Percentiles rank a stretch among this genome's conserved stretches.
These are phyloP conservation scores for Timandra comae DNA, from an alignment of 2,888 invertebrate genomes.

Conservation along the genomic window DNA sequence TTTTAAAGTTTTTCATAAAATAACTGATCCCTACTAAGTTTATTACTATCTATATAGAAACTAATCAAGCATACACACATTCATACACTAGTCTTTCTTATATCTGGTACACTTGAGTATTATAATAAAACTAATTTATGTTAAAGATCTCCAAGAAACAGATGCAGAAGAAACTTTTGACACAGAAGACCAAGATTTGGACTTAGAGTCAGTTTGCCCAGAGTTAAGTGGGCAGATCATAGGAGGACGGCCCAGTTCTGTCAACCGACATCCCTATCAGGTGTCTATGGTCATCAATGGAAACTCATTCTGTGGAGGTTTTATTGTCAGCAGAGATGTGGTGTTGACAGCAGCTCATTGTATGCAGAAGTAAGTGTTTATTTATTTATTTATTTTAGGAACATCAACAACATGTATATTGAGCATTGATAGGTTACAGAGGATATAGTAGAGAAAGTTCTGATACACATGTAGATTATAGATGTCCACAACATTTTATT, in stretches of 20 bases:
- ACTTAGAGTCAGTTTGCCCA: conserved; percentile 53
- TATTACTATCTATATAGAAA: too few relatives aligned
- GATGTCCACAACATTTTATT: too few relatives aligned
- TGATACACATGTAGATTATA: too few relatives aligned
- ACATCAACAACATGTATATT: too few relatives aligned
- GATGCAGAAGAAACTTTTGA: conserved; percentile 24
- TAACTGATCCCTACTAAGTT: too few relatives aligned
- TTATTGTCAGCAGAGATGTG: conserved; percentile 57
- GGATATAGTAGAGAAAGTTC: too few relatives aligned
- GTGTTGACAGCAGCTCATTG: conserved; percentile 70
- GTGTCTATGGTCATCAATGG: conserved; percentile 67
- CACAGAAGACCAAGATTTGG: conserved; percentile 41
- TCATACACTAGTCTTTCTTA: too few relatives aligned
- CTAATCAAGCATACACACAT: too few relatives aligned
- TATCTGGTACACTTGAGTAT: too few relatives aligned
- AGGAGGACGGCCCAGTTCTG: conserved; percentile 57
- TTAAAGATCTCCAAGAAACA: conserved; percentile 59
- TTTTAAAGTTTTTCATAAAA: too few relatives aligned
- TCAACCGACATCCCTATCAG: conserved; percentile 60
- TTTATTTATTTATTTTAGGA: too few relatives aligned
- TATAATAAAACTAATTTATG: not conserved
- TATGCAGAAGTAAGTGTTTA: conserved; percentile 67
- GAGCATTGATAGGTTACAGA: too few relatives aligned
- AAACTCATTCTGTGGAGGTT: conserved; percentile 69
- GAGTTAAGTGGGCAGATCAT: conserved; percentile 67